Base-by-base conservation (phyloP, 30 jellyfish, hydroid and myxozoan genomes). In the Aurelia sp. region DNA sequence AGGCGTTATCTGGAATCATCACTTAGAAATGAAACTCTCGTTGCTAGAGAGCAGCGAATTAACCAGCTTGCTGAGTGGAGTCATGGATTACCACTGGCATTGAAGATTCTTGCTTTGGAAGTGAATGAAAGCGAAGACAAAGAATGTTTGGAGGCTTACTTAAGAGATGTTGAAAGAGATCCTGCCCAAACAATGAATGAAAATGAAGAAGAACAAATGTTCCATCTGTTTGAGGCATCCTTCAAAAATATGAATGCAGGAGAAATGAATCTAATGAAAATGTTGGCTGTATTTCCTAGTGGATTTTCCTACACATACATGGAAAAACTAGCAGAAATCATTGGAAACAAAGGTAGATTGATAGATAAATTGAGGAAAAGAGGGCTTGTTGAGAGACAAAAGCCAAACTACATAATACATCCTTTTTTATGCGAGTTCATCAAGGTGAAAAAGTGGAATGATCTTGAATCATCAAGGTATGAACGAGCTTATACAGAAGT, bases 271-370 rank as follows among this genome's bases (percentile, higher is more conserved):
- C 59, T 78, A 55, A 9, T 78, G 21, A 19, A 52, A 64, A 4
- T 62, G 53, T 52, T 78, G 30, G 89, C 89, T 35, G 89, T 78
- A 55, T 78, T 78, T 64, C 89, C 89, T 7, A 40, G 80, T 66
- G 18, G 61, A 20, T 78, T 78, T 69, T 62, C 79, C 9, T 78
- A 78, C 69, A 33, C 55, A 0, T 62, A 41, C 52, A 81, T 64
- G 11, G 47, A 78, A 22, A 62, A 62, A 70, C 21, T 61, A 53
- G 17, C 27, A 52, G 7, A 4, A 35, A 19, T n/a, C 52, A 19
- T 23, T 30, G 17, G 2, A 66, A 23, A n/a, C 16, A 44, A 78
- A 35, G 80, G 81, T 41, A 22, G 52, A 55, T n/a, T 40, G 33
- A 6, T 78, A 16, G 9, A 47, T 15, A 30, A 16, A 17, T 48